These are phyloP conservation scores for Platycheirus rosarum DNA, from an alignment of 2,888 invertebrate genomes.

Conservation along the genomic window DNA sequence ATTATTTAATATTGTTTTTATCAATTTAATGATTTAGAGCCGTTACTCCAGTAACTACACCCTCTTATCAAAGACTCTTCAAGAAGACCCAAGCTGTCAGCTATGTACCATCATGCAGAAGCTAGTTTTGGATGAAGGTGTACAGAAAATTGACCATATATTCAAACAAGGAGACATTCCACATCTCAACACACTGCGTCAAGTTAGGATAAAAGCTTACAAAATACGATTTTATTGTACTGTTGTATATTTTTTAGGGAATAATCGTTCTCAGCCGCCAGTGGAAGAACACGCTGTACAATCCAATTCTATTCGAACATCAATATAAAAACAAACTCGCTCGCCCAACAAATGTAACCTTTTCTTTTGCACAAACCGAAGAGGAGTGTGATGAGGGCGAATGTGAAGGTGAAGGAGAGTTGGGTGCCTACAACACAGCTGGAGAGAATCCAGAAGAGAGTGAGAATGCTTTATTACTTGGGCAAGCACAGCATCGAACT, in stretches of 20 bases:
- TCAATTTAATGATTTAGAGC: constrained; percentile 84
- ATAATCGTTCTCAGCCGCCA: constrained; percentile 97
- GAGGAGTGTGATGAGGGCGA: constrained; percentile 84
- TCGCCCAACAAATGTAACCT: constrained; percentile 93
- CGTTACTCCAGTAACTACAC: constrained; percentile 93
- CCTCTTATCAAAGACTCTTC: constrained; percentile 93
- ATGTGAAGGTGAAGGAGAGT: constrained; percentile 82
- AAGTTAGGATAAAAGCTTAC: too few relatives aligned
- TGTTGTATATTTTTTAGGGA: constrained; percentile 84
- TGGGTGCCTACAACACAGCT: constrained; percentile 79
- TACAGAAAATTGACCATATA: constrained; percentile 91
- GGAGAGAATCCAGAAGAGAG: constrained; percentile 82
- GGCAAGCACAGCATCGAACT: constrained; percentile 83
- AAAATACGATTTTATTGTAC: too few relatives aligned
- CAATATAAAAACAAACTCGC: constrained; percentile 93
- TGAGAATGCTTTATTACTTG: constrained; percentile 83
- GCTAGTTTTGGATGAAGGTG: constrained; percentile 90
- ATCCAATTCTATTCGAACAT: constrained; percentile 94
- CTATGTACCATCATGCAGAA: constrained; percentile 94
- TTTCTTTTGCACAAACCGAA: constrained; percentile 92
- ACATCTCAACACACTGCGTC: constrained; percentile 92
- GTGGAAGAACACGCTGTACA: constrained; percentile 98
- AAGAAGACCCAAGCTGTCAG: constrained; percentile 98
- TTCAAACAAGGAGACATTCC: constrained; percentile 93
- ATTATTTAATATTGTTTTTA: constrained; percentile 13